phyloP scores from a whole-genome alignment of 2,888 invertebrate species.

The Erebia aethiops region DNA sequence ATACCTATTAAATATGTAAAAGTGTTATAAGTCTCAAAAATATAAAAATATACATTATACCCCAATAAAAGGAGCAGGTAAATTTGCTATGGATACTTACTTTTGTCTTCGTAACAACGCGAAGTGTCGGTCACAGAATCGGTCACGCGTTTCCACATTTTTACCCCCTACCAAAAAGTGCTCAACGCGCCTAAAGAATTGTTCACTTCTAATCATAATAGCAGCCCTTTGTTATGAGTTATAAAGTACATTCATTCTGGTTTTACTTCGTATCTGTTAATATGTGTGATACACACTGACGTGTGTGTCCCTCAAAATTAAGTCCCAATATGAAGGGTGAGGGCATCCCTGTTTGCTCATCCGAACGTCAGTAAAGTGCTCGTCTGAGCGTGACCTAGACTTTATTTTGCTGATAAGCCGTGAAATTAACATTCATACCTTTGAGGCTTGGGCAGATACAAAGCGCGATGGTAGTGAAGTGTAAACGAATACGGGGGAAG shows the following conservation, averaged over 20 bases:
- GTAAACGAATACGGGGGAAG: too few relatives aligned
- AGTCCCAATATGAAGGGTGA: slow-evolving; percentile 60
- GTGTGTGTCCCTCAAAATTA: slow-evolving; percentile 75
- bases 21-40: too few relatives aligned
- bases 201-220: too few relatives aligned
- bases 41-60: too few relatives aligned
- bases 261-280: slow-evolving; percentile 74
- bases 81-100: too few relatives aligned
- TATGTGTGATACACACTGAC: slow-evolving; percentile 69
- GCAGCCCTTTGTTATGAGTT: slow-evolving; percentile 57
- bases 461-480: background rate
- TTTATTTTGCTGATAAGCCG: slow-evolving; percentile 38
- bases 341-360: slow-evolving; percentile 44
- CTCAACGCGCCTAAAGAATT: too few relatives aligned
- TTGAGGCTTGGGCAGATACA: background rate
- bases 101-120: too few relatives aligned
- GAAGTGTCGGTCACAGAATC: too few relatives aligned
- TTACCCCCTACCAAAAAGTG: too few relatives aligned
- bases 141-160: too few relatives aligned
- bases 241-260: slow-evolving; percentile 68
- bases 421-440: slow-evolving; percentile 27
- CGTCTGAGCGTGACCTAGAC: slow-evolving; percentile 40
- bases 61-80: too few relatives aligned
- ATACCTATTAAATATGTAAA: too few relatives aligned
- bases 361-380: slow-evolving; percentile 48